A percentile compares a stretch with the other conserved stretches of the same genome.
phyloP scores from a whole-genome alignment of 2,888 invertebrate genomes.

The Catocala fraxini region DNA sequence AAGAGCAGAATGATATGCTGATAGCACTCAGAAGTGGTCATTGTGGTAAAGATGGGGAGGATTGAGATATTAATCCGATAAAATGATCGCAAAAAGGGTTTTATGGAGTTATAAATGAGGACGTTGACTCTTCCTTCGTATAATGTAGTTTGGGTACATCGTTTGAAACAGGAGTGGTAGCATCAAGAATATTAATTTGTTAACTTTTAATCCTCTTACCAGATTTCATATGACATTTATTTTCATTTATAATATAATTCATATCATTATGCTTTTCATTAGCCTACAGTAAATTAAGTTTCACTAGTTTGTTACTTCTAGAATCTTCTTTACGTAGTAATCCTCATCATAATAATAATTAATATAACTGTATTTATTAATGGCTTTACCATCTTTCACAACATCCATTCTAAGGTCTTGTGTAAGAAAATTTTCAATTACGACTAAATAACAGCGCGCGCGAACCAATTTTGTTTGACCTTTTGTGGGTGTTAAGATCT shows the following conservation, averaged over 20 bases:
- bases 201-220: slow-evolving; percentile 44
- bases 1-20: slow-evolving; percentile 65
- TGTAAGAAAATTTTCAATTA: slow-evolving; percentile 49
- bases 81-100: slow-evolving; percentile 40
- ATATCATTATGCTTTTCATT: too few relatives aligned
- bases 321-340: too few relatives aligned
- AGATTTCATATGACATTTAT: slow-evolving; percentile 5
- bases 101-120: slow-evolving; percentile 33
- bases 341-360: too few relatives aligned
- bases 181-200: slow-evolving; percentile 16
- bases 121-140: slow-evolving; percentile 21
- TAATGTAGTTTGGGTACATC: slow-evolving; percentile 25
- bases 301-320: too few relatives aligned
- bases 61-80: slow-evolving; percentile 63
- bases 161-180: slow-evolving; percentile 21
- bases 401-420: slow-evolving; percentile 17
- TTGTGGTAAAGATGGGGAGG: slow-evolving; percentile 49
- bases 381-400: neutral
- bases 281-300: too few relatives aligned
- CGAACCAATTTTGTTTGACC: slow-evolving; percentile 51
- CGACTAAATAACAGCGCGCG: slow-evolving; percentile 40
- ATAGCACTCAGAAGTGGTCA: slow-evolving; percentile 62
- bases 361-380: neutral
- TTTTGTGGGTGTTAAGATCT: slow-evolving; percentile 51
- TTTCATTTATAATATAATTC: too few relatives aligned